Evolutionary conservation across 2,113 vertebrate genomes (phyloP).

Genomic region (Zosterops lateralis): DNA sequence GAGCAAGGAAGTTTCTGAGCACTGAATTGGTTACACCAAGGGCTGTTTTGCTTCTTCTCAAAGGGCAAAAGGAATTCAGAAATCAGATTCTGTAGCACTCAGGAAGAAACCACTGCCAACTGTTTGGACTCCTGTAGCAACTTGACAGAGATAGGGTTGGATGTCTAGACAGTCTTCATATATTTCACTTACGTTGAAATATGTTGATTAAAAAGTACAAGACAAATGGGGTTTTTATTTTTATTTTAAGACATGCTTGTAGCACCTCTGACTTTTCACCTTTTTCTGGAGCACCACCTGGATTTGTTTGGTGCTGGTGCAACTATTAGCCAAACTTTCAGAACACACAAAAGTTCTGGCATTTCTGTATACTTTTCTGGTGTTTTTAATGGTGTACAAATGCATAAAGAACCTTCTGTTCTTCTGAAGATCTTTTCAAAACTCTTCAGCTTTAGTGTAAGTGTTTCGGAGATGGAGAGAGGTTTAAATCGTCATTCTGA

Average conservation of each 20-base stretch:
- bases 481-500: constrained; percentile 30
- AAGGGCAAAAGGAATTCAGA: background rate
- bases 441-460: background rate
- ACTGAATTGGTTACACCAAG: background rate
- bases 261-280: background rate
- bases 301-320: background rate
- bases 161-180: background rate
- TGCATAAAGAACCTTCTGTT: background rate
- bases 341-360: background rate
- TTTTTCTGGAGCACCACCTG: background rate
- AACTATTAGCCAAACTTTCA: background rate
- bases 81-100: background rate
- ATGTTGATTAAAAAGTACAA: background rate
- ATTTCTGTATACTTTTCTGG: background rate
- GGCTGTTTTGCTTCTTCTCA: background rate
- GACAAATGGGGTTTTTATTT: background rate
- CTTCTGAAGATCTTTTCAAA: constrained; percentile 11
- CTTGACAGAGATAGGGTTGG: background rate
- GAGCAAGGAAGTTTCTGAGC: background rate
- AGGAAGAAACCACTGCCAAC: background rate
- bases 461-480: background rate
- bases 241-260: background rate
- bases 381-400: background rate
- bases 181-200: background rate
- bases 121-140: background rate